Conservation (phyloP, 1,140 invertebrate genomes). For the Pachyrhynchus sulphureomaculatus region DNA sequence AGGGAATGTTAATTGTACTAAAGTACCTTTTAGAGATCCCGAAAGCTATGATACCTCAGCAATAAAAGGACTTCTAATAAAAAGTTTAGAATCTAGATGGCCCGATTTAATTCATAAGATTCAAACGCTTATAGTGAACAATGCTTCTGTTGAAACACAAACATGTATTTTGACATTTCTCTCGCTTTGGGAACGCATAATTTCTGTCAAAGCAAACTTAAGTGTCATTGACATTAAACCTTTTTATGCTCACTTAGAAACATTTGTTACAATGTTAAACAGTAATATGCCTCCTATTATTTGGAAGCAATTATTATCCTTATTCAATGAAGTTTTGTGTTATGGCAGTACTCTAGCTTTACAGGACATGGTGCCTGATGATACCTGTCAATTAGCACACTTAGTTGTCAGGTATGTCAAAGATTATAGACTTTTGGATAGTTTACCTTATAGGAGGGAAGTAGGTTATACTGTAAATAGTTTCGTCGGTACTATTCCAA, state of each 20-base stretch:
- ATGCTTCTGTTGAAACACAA: constrained; percentile 59
- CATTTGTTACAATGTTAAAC: constrained; percentile 72
- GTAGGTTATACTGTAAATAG: constrained; percentile 47
- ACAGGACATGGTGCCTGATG: constrained; percentile 82
- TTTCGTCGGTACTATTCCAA: constrained; percentile 47
- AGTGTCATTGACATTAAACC: constrained; percentile 86
- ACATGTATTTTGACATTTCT: constrained; percentile 79
- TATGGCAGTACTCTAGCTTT: constrained; percentile 86
- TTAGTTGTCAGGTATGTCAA: constrained; percentile 82
- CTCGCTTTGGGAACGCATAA: constrained; percentile 85
- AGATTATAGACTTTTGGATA: constrained; percentile 75
- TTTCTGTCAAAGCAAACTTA: constrained; percentile 86
- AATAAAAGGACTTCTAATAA: constrained; percentile 82
- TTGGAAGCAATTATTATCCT: constrained; percentile 78
- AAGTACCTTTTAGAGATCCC: constrained; percentile 69
- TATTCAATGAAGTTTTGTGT: constrained; percentile 86
- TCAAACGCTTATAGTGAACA: constrained; percentile 60
- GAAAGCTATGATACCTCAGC: constrained; percentile 79
- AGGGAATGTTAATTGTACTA: constrained; percentile 59
- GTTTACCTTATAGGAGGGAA: constrained; percentile 57
- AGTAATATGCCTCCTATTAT: constrained; percentile 73
- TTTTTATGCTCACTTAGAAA: constrained; percentile 81
- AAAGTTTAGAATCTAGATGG: constrained; percentile 81
- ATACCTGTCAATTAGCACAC: constrained; percentile 82
- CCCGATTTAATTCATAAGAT: constrained; percentile 69